Evolutionary conservation across 1,140 invertebrate genomes (phyloP), one percentile per base, ranked within the genome.

Genomic region (Meloidogyne exigua): DNA sequence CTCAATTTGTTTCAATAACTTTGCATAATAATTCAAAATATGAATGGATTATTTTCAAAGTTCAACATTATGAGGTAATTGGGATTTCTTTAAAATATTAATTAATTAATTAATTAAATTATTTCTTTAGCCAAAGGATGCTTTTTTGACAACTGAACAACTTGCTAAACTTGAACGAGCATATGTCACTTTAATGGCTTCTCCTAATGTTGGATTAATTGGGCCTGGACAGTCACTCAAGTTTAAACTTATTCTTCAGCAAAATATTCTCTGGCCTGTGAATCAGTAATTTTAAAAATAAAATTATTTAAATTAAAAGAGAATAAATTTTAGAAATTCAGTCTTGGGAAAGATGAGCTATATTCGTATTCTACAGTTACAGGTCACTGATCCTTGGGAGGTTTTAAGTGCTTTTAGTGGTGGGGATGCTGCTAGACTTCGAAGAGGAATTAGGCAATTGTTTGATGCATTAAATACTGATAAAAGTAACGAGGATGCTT

Each of bases 31-130:
- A 57, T 57, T 57, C 49, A 57, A 57, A 57, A n/a, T 5, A 57
- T 57, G 49, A 57, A n/a, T 57, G 49, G 49, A 57, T 57, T 57
- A n/a, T 57, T n/a, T 57, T 57, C 13, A 57, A 57, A 57, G n/a
- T 57, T 18, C 49, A 57, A 57, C 49, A 57, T n/a, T 57, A 57
- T 57, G 49, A 57, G 13, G 49, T 57, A n/a, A 57, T 5, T n/a
- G n/a, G 2, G 7, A n/a, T n/a, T 32, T 32, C 21, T n/a, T 57
- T n/a, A 57, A 10, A 13, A 12, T 12, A 18, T 5, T 49, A 57
- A 9, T 9, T 39, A 57, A 49, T 18, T 57, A 57, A 57, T 39
- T 9, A 7, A n/a, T 57, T 57, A n/a, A 15, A 15, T 13, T 57
- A n/a, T n/a, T 0, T n/a, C 18, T 49, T 18, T 57, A 57, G 49